Base-by-base conservation (phyloP, 1,140 invertebrate species). In the Tribolium madens region DNA sequence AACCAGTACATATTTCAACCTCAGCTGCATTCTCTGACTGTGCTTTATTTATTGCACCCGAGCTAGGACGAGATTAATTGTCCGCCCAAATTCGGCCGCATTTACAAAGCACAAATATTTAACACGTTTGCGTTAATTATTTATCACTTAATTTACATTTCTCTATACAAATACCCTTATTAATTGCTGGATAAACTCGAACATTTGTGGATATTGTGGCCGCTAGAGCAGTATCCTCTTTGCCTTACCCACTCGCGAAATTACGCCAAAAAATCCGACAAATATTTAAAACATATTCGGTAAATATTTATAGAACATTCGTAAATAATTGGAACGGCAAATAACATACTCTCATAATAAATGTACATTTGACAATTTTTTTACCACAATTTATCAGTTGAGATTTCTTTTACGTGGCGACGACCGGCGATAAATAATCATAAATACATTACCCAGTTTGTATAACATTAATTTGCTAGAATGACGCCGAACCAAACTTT, bases 81-180 rank as follows among this genome's bases (percentile, higher is more conserved):
- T 64, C 57, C 57, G 21, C 21, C 57, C 14, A 13, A 64, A 64
- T 64, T 64, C 57, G 14, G 26, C 12, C 21, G 21, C 21, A 31
- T 64, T 64, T 33, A 64, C 57, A 33, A 12, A 64, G 57, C 57
- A 13, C 57, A 64, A 64, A 64, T 64, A 64, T 64, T 64, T 64
- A 64, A 64, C 57, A 13, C 57, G 9, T 64, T 64, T 64, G 57
- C 57, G 26, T 12, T 33, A 64, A 64, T 64, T 64, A 64, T 64
- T 64, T 64, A 64, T 64, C 26, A 64, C 57, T 64, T 64, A n/a
- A 64, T 64, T 64, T 64, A 64, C 57, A 64, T 64, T 64, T 31
- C 57, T 64, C 57, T 64, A 14, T 64, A 64, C 57, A 64, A 64
- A 64, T 64, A 64, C 57, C 57, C 26, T 64, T 64, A 64, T 64